These are phyloP conservation scores for Athene noctua DNA, from an alignment of 2,113 vertebrate species.

Conservation along the genomic window DNA sequence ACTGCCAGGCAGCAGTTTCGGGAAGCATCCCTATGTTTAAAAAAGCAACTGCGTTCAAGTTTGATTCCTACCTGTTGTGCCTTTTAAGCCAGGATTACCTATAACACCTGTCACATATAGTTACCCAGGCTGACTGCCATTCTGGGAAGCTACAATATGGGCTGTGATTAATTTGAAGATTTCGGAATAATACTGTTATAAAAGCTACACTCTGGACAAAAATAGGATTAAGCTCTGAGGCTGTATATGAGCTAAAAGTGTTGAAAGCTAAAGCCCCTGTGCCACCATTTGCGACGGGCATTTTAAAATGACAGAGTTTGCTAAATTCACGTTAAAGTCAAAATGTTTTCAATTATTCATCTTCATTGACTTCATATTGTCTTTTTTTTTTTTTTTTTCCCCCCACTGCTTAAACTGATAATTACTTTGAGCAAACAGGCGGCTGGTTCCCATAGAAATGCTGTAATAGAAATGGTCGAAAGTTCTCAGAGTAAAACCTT, in stretches of 20 bases:
- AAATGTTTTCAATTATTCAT: conserved; percentile 40
- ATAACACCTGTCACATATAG: conserved; percentile 19
- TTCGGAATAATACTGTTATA: conserved; percentile 62
- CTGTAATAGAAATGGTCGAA: conserved; percentile 63
- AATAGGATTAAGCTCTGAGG: conserved; percentile 72
- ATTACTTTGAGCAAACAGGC: conserved; percentile 59
- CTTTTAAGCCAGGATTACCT: conserved; percentile 60
- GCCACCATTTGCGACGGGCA: neutral
- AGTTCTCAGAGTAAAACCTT: conserved; percentile 72
- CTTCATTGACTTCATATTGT: conserved; percentile 38
- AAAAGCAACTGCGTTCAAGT: conserved; percentile 15
- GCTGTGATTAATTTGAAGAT: conserved; percentile 71
- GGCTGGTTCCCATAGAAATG: conserved; percentile 58
- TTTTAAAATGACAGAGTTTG: conserved; percentile 10
- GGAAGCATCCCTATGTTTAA: neutral
- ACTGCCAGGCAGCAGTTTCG: neutral
- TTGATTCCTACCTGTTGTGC: conserved; percentile 60
- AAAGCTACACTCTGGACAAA: conserved; percentile 74
- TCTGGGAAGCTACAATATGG: conserved; percentile 50
- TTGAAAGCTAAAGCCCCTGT: conserved; percentile 60
- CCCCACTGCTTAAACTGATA: conserved; percentile 51
- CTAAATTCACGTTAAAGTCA: conserved; percentile 2
- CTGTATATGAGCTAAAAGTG: conserved; percentile 67
- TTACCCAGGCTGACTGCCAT: conserved; percentile 35
- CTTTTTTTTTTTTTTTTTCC: neutral